Percentiles rank a stretch among this genome's conserved stretches.
phyloP scores from a whole-genome alignment of 2,113 vertebrate species.

The Patagioenas fasciata region DNA sequence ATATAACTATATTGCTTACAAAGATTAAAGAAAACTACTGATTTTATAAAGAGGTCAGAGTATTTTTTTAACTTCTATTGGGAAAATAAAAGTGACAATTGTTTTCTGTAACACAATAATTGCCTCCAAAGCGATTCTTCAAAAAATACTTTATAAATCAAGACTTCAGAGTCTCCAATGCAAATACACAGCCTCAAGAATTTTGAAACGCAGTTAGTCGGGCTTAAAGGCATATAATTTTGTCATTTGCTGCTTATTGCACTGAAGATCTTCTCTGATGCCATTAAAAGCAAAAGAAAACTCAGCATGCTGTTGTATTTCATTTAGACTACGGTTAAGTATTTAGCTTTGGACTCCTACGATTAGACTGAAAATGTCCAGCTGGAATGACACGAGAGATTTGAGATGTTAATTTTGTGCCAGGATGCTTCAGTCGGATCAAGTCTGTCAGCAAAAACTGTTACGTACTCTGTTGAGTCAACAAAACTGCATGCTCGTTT shows the following conservation, averaged over 20 bases:
- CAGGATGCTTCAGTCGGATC: not conserved
- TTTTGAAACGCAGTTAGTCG: not conserved
- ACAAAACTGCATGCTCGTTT: not conserved
- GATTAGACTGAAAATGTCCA: not conserved
- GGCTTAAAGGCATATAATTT: not conserved
- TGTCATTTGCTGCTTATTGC: not conserved
- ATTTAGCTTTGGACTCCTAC: not conserved
- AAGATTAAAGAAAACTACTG: not conserved
- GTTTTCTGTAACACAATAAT: not conserved
- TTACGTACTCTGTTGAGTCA: not conserved
- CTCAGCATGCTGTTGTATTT: not conserved
- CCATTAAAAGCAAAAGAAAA: not conserved
- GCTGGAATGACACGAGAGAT: not conserved
- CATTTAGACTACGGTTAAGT: not conserved
- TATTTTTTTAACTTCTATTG: not conserved
- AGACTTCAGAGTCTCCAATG: not conserved
- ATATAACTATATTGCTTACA: not conserved
- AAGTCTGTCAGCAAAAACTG: not conserved
- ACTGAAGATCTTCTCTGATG: not conserved
- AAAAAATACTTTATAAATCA: not conserved
- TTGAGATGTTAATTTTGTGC: not conserved
- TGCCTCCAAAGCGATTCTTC: not conserved
- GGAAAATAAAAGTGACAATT: not conserved
- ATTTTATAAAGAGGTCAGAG: not conserved
- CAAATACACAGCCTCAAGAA: not conserved